Conservation (phyloP, 2,797 vertebrate genomes). For the Lacerta agilis region DNA sequence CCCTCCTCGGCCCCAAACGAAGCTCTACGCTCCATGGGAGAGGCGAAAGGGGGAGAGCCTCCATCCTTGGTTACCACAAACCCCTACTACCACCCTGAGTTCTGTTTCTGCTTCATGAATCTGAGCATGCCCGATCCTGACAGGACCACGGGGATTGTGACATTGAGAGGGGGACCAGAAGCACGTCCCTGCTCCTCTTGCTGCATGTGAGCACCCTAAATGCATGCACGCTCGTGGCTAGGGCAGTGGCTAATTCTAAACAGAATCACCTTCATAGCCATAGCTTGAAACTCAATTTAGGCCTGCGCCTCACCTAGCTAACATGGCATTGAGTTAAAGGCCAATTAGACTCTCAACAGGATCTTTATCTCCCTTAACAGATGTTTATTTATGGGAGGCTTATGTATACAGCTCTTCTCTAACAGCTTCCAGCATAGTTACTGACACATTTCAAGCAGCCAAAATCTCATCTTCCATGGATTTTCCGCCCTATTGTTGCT, state of each 20-base stretch:
- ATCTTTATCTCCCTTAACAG: neutral
- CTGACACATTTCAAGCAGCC: neutral
- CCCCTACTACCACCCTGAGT: too few species aligned
- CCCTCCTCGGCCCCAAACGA: too few species aligned
- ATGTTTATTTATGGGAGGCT: neutral
- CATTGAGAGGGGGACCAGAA: too few species aligned
- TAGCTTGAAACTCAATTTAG: neutral
- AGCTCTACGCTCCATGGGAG: too few species aligned
- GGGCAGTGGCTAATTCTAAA: neutral
- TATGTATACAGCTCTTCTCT: neutral
- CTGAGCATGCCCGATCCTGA: too few species aligned
- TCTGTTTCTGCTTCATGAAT: too few species aligned
- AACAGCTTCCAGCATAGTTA: neutral
- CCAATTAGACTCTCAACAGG: neutral
- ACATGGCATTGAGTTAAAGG: neutral
- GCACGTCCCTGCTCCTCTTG: too few species aligned
- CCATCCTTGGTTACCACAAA: too few species aligned
- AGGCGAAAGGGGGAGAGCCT: too few species aligned
- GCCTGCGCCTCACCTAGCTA: neutral
- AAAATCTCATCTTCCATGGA: neutral
- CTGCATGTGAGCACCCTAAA: too few species aligned
- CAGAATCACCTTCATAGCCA: neutral
- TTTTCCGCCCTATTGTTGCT: neutral
- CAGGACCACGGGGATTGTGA: too few species aligned
- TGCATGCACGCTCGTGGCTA: too few species aligned